Evolutionary conservation across 2,113 vertebrate genomes (phyloP).

Genomic region (Centropus bengalensis): DNA sequence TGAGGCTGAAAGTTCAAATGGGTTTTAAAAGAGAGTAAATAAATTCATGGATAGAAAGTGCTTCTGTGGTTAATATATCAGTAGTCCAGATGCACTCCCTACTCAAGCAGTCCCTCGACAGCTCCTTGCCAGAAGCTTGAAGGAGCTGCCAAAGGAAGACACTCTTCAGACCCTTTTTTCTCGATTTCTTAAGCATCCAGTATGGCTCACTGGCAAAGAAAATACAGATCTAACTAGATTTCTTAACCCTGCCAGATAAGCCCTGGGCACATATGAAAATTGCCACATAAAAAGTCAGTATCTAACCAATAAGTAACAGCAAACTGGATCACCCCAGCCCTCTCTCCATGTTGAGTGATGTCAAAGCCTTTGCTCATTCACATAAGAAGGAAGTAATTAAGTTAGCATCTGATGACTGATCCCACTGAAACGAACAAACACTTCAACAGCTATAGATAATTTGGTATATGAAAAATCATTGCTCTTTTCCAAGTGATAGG

Average conservation of each 20-base stretch:
- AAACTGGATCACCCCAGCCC: not conserved
- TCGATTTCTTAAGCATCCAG: not conserved
- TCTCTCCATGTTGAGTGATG: not conserved
- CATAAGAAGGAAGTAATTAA: not conserved
- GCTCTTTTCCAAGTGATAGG: not conserved
- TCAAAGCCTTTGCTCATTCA: not conserved
- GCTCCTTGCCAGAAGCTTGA: not conserved
- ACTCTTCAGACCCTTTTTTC: not conserved
- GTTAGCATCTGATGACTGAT: not conserved
- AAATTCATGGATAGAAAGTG: not conserved
- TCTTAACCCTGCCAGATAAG: not conserved
- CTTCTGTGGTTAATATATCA: not conserved
- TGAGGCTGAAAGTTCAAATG: not conserved
- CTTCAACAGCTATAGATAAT: not conserved
- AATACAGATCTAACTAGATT: not conserved
- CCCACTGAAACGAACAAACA: not conserved
- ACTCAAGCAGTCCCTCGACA: not conserved
- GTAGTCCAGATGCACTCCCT: not conserved
- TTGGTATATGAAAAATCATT: not conserved
- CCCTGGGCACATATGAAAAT: not conserved
- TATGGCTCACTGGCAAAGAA: not conserved
- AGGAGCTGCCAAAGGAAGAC: not conserved
- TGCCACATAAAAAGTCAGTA: not conserved
- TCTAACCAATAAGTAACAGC: not conserved
- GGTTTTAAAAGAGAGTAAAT: not conserved